Percentiles rank a stretch among this genome's conserved stretches.
Evolutionary conservation across 2,888 invertebrate species (phyloP).

Genomic region (Endomychus coccineus): DNA sequence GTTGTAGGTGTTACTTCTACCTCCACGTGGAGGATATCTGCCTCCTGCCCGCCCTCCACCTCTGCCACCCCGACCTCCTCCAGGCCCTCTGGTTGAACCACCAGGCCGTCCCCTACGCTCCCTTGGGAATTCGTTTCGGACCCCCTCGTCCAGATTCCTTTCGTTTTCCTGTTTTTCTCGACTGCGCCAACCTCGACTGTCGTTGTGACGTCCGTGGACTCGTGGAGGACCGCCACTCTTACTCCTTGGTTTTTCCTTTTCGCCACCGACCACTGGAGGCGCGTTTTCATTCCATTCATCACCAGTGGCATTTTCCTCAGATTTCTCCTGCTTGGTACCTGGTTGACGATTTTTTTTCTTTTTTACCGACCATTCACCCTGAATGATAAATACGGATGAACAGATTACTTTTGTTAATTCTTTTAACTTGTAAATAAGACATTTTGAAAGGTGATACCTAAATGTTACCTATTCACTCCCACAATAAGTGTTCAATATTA

Average conservation of each 20-base stretch:
- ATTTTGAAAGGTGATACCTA: no score
- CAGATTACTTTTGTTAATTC: no score
- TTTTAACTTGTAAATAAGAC: no score
- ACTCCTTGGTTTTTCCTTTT: constrained; percentile 38
- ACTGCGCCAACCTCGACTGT: constrained; percentile 37
- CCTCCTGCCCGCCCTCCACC: constrained; percentile 39
- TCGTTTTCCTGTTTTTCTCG: constrained; percentile 40
- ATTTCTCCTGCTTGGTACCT: constrained; percentile 37
- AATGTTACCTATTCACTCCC: no score
- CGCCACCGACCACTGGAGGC: constrained; percentile 18
- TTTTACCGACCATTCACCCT: constrained; percentile 82
- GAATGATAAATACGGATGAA: no score
- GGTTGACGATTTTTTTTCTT: constrained; percentile 66
- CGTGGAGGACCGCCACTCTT: constrained; percentile 44
- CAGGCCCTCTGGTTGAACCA: constrained; percentile 42
- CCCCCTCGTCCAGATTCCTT: constrained; percentile 37
- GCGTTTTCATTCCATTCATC: constrained; percentile 35
- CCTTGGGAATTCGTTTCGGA: constrained; percentile 30
- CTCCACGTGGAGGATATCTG: constrained; percentile 40
- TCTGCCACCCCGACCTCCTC: constrained; percentile 46
- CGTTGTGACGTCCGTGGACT: constrained; percentile 49
- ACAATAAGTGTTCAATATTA: no score
- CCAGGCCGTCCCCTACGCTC: constrained; percentile 50
- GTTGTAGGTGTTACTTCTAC: constrained; percentile 29
- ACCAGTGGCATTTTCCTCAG: constrained; percentile 18